Evolutionary conservation across 2,113 vertebrate genomes (phyloP).

Genomic region (Solea senegalensis): DNA sequence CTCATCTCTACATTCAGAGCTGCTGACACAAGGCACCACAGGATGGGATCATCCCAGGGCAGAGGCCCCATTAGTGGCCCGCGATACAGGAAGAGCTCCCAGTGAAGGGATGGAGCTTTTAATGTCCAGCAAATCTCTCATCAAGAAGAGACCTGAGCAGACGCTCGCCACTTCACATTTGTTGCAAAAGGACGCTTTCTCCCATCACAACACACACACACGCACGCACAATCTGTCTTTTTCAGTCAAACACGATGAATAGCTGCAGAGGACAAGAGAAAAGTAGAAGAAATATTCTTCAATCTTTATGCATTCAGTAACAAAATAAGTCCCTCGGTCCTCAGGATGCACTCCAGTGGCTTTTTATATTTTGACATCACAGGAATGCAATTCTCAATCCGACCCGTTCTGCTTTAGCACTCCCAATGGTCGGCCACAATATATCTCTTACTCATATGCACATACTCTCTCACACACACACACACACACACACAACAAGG

Average conservation of each 20-base stretch:
- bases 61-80: constrained; percentile 29
- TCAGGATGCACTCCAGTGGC: constrained; percentile 49
- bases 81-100: constrained; percentile 19
- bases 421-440: constrained; percentile 54
- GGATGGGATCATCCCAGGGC: constrained; percentile 24
- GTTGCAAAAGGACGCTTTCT: constrained; percentile 1
- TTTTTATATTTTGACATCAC: constrained; percentile 72
- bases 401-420: constrained; percentile 72
- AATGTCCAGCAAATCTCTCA: constrained; percentile 74
- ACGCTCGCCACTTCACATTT: constrained; percentile 47
- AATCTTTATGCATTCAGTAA: constrained; percentile 54
- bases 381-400: constrained; percentile 75
- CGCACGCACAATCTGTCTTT: background rate
- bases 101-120: constrained; percentile 48
- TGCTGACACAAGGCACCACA: constrained; percentile 41
- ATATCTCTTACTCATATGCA: constrained; percentile 33
- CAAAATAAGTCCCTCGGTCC: constrained; percentile 63
- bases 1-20: background rate
- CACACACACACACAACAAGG: constrained; percentile 27
- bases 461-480: constrained; percentile 20
- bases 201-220: background rate
- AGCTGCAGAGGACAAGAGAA: constrained; percentile 37
- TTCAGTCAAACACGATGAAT: constrained; percentile 24
- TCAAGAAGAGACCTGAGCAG: constrained; percentile 29
- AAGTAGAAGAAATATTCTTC: constrained; percentile 33